phyloP scores from a whole-genome alignment of 2,888 invertebrate species.

The Standfussiana lucernea region DNA sequence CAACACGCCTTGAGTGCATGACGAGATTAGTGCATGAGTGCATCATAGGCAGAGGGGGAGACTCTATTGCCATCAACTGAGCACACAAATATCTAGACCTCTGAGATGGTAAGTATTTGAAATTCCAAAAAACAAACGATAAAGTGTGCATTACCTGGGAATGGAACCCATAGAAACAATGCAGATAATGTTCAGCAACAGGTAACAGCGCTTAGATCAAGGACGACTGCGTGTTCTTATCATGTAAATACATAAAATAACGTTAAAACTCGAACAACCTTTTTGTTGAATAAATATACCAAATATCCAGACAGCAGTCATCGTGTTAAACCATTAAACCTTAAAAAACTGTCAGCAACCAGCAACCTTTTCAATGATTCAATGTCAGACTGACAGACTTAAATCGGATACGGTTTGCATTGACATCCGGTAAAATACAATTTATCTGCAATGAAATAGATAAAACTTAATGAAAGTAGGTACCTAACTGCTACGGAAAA shows the following conservation, averaged over 20 bases:
- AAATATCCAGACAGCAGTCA: background rate
- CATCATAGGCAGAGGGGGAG: background rate
- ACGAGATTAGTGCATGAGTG: no score
- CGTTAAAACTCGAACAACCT: background rate
- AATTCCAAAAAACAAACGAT: background rate
- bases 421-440: background rate
- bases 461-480: background rate
- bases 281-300: background rate
- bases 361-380: background rate
- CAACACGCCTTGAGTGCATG: background rate
- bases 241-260: constrained; percentile 18
- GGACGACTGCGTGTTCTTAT: background rate
- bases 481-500: background rate
- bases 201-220: background rate
- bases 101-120: background rate
- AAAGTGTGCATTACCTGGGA: background rate
- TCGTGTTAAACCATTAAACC: background rate
- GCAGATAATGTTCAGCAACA: background rate
- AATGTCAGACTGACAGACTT: background rate
- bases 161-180: background rate
- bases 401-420: background rate
- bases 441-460: background rate
- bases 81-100: background rate
- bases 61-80: background rate
- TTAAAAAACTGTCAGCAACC: background rate